Base-by-base conservation (phyloP, 2,797 vertebrate genomes). In the Emys orbicularis region DNA sequence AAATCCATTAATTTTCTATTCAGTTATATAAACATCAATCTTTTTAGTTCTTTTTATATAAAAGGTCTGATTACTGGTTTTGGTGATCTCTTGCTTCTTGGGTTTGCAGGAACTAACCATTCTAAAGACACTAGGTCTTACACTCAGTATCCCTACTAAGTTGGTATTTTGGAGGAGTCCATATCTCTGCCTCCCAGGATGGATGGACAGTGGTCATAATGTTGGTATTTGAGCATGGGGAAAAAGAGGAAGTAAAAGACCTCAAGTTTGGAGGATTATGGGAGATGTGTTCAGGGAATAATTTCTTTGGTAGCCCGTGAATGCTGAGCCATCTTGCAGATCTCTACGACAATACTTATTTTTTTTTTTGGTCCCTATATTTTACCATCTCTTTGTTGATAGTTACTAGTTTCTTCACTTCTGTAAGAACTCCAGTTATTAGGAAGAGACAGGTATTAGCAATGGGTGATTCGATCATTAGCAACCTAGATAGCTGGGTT, bases 181-280 rank as follows among this genome's bases (percentile, higher is more conserved):
- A 65, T n/a, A 19, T 65, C 8, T n/a, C 3, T 65, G n/a, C 12
- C 34, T 65, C 34, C 68, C 56, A 87, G 65, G 65, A n/a, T 83
- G 83, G 47, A 77, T 74, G 72, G 31, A 47, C 15, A 54, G 34
- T 44, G 53, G 47, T 65, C 3, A 27, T 5, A 23, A 44, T 74
- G 0, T 27, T 10, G 44, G 5, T 92, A 56, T 88, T 84, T 25
- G 84, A 82, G 84, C 84, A 18, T 83, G 23, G 56, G 44, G 34
- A 86, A 15, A 76, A 57, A 84, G 59, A 94, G 54, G 25, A 84
- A 91, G 12, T 50, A 87, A 83, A 12, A 59, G 80, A 29, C 74
- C 16, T 83, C 0, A 86, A 87, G 18, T 37, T 91, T 84, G 90
- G 76, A 86, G 61, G 41, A 29, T 12, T 23, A 12, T 2, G 6